These are phyloP conservation scores for Ovibos moschatus DNA, from an alignment of 2,113 vertebrate species.

Conservation along the genomic window DNA sequence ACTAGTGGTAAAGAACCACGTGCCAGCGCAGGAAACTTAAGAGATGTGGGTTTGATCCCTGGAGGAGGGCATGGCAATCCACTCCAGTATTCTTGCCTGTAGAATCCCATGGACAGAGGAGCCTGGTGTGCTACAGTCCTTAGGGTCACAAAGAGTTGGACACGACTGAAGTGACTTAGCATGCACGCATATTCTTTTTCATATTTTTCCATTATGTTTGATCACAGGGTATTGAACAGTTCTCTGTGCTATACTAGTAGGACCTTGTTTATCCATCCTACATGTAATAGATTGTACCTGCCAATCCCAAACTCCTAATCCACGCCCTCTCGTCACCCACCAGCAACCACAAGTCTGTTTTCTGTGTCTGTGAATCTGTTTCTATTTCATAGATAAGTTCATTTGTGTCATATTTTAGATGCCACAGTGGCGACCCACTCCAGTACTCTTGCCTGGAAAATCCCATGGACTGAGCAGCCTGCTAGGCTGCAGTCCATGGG, in stretches of 20 bases:
- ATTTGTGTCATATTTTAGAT: not conserved
- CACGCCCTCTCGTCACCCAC: accelerated
- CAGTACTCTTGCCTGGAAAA: no score
- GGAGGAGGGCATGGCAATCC: not conserved
- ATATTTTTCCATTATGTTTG: not conserved
- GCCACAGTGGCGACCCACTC: no score
- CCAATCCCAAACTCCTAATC: not conserved
- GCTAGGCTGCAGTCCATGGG: no score
- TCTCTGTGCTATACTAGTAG: not conserved
- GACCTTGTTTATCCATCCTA: not conserved
- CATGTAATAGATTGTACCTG: not conserved
- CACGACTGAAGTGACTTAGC: not conserved
- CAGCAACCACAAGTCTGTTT: not conserved
- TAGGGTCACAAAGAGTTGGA: not conserved
- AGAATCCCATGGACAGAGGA: not conserved
- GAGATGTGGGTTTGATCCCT: not conserved
- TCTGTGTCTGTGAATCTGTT: not conserved
- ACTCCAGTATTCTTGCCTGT: not conserved
- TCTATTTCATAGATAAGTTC: not conserved
- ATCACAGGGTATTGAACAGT: not conserved
- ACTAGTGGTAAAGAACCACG: not conserved
- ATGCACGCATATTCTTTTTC: not conserved
- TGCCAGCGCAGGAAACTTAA: not conserved
- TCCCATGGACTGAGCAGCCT: no score
- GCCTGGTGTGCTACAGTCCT: accelerated